Base-by-base conservation (phyloP, 64 coral and sea anemone genomes). In the Dendrophyllia cribrosa region DNA sequence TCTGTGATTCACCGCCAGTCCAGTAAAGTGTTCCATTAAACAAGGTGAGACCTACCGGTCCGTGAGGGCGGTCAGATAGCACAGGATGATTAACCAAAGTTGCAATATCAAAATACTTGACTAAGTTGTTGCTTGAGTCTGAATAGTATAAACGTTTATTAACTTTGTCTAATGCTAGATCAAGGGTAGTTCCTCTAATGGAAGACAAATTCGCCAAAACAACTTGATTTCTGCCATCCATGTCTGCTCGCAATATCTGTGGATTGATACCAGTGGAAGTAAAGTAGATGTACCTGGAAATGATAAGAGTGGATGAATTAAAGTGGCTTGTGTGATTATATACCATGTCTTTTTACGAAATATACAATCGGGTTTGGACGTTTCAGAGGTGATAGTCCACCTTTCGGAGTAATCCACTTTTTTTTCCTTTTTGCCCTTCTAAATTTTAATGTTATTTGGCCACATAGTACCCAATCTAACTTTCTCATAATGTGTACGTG, bases 231-330 rank as follows among this genome's bases (percentile, higher is more conserved):
- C 15, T 47, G 58, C 88, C 88, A 53, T 90, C 62, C 88, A 90
- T 70, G 16, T 90, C 74, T 61, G 76, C 59, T 22, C 62, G 76
- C 20, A 55, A 7, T 43, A 90, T 90, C 51, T 10, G 48, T 19
- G 75, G 22, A 70, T 7, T 55, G 25, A 21, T 52, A 13, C 88
- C 77, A 53, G 53, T 65, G 11, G 49, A 61, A 6, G 74, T 78
- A 26, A 58, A 90, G 47, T 90, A 90, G 12, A 80, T 80, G 6
- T 78, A 16, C 21, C 88, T 90, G 62, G 24, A 52, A 70, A 58
- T 25, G 59, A 59, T 43, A 15, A 72, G 70, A 72, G 34, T 46
- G 34, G 34, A 34, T 34, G 34, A 34, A 34, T 34, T 34, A 34
- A 34, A 34, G 34, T 34, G 34, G 34, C 34, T 1, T 34, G 34